Evolutionary conservation across 2,888 invertebrate species (phyloP), one percentile per base, ranked within the genome.

Genomic region (Criorhina ranunculi): DNA sequence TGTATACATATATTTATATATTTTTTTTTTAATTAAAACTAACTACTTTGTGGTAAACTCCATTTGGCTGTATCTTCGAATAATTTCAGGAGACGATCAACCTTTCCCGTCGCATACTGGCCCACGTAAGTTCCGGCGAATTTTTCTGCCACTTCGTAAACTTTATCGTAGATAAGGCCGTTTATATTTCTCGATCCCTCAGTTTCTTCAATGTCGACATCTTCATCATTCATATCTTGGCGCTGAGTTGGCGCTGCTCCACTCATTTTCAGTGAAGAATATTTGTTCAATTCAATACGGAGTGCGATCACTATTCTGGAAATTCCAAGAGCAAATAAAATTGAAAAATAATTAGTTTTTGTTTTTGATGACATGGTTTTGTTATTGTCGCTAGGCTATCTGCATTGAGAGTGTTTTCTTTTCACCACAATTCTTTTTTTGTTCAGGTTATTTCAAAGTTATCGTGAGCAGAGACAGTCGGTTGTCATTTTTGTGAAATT

Each of bases 31-130:
- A 0, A 12, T 12, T 6, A 8, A 12, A 7, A 70, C 82, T 86
- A 64, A 91, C 91, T 89, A 66, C 42, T 62, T 60, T 89, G 88
- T 2, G 91, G 91, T 64, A 91, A 86, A 87, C 91, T 90, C 91
- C 91, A 91, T 86, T 90, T 91, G 11, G 91, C 90, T 9, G 91
- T 91, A 31, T 91, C 89, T 86, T 92, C 91, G 46, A 92, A 67
- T 46, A 89, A 77, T 19, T 89, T 88, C 8, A 92, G 70, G 0
- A 88, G 59, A 5, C 88, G 88, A 88, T 92, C 91, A 42, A 82
- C 78, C 15, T 89, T 89, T 42, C 88, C 88, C 11, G 91, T 88
- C 1, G 88, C 87, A 70, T 87, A 88, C 57, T 91, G 91, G 0
- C 91, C 91, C 7, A 90, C 5, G 1, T 86, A 86, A 2, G 89